Conservation (phyloP, 1,140 invertebrate genomes). For the Aphelenchoides besseyi region DNA sequence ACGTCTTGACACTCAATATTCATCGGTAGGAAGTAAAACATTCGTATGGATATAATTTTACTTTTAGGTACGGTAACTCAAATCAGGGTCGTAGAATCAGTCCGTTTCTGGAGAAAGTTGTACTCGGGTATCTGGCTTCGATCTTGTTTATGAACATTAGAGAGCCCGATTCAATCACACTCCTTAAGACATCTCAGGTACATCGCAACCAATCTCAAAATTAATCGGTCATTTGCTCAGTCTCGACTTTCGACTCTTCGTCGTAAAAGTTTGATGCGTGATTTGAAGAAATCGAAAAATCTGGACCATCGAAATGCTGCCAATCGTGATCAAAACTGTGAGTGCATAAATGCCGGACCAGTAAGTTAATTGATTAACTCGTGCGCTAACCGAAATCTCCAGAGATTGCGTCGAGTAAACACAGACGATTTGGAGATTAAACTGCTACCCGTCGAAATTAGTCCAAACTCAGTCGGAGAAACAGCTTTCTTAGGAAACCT, state of each 20-base stretch:
- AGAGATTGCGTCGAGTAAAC: not conserved
- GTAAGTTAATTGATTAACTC: slow-evolving; percentile 3
- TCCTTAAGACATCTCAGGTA: slow-evolving; percentile 54
- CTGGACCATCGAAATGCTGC: slow-evolving; percentile 42
- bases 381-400: not conserved
- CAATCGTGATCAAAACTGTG: slow-evolving; percentile 40
- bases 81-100: slow-evolving; percentile 43
- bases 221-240: slow-evolving; percentile 34
- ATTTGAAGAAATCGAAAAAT: slow-evolving; percentile 58
- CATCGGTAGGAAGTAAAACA: slow-evolving; percentile 80
- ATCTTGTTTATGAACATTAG: slow-evolving; percentile 53
- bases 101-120: slow-evolving; percentile 53
- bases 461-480: slow-evolving; percentile 32
- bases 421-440: not conserved
- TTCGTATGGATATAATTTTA: too few relatives aligned
- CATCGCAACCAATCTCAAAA: too few relatives aligned
- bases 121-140: slow-evolving; percentile 59
- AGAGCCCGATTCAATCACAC: slow-evolving; percentile 61
- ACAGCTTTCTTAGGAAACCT: slow-evolving; percentile 44
- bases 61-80: too few relatives aligned
- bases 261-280: slow-evolving; percentile 51
- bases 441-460: slow-evolving; percentile 6
- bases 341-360: slow-evolving; percentile 42
- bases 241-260: slow-evolving; percentile 56
- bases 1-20: slow-evolving; percentile 73